Conservation (phyloP, 1,140 invertebrate species). For the Leptoteleia sp. region DNA sequence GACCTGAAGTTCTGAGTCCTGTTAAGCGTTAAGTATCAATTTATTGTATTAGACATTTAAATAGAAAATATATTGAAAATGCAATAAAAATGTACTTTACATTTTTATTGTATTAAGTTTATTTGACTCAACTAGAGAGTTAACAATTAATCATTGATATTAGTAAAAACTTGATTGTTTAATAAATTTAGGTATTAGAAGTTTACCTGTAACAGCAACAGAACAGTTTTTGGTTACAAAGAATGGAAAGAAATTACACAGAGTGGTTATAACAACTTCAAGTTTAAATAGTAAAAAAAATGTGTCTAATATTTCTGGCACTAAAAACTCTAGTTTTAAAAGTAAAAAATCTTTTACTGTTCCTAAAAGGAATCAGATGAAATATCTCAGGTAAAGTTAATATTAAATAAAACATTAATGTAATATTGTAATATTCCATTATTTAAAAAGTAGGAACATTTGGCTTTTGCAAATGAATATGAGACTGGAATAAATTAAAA, state of each 20-base stretch:
- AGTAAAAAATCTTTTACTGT: conserved; percentile 1
- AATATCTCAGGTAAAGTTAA: conserved; percentile 54
- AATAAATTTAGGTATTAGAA: conserved; percentile 35
- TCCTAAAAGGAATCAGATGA: conserved; percentile 47
- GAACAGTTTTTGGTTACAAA: conserved; percentile 68
- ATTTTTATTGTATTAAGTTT: too few relatives aligned
- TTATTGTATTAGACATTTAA: not conserved
- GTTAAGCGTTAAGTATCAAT: conserved; percentile 42
- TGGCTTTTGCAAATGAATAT: too few relatives aligned
- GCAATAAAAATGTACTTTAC: too few relatives aligned
- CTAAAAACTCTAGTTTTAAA: conserved; percentile 21
- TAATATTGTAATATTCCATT: too few relatives aligned
- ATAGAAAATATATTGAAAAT: not conserved
- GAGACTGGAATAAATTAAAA: too few relatives aligned
- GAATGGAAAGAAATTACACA: conserved; percentile 66
- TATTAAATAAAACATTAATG: too few relatives aligned
- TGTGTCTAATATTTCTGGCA: not conserved
- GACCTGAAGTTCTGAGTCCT: conserved; percentile 3
- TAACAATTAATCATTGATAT: conserved; percentile 2
- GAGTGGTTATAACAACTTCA: conserved; percentile 18
- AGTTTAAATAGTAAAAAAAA: conserved; percentile 6
- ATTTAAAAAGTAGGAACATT: too few relatives aligned
- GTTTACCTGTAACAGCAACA: conserved; percentile 25
- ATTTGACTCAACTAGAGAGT: too few relatives aligned
- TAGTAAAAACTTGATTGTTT: not conserved